Base-by-base conservation (phyloP, 2,113 vertebrate species). In the Campylomormyrus tamandua region DNA sequence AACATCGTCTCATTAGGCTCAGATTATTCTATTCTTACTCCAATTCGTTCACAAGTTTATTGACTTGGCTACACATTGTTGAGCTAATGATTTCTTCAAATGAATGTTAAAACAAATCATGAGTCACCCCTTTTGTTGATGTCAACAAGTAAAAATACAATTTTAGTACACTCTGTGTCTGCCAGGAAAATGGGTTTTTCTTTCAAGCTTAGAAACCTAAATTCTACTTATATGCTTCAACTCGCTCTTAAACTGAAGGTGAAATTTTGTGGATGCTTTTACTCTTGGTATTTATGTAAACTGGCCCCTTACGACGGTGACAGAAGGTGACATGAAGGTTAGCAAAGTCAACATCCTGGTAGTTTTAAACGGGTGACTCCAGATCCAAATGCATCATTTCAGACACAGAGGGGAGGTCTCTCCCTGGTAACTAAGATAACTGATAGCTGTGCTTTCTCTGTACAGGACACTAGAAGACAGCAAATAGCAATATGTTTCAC, bases 21-120 rank as follows among this genome's bases (percentile, higher is more conserved):
- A 90, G 92, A 94, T 93, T 93, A 93, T 91, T 90, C 46, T 90
- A 19, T 90, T 89, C 92, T 92, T 93, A 92, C 90, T 89, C 88
- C 27, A 45, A 92, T 92, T 94, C 92, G 93, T 91, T 88, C 87
- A 0, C 17, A 83, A 89, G 92, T 93, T 91, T 89, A 93, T 92
- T 92, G 91, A 94, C 93, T 93, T 89, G 74, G 90, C 91, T 93
- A 92, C 92, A 92, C 91, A 92, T 90, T 92, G 89, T 83, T 92
- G 92, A 93, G 83, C 92, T 93, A 94, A 93, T 93, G 93, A 91
- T 93, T 94, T 89, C 46, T 62, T 92, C 83, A 56, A 53, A 87
- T 90, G 89, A 88, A 74, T 70, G 56, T 87, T 56, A 85, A 85
- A 80, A 89, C 45, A 91, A 70, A 89, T 49, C 87, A 46, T n/a